Conservation (phyloP, 2,797 vertebrate genomes). For the Botia almorhae region DNA sequence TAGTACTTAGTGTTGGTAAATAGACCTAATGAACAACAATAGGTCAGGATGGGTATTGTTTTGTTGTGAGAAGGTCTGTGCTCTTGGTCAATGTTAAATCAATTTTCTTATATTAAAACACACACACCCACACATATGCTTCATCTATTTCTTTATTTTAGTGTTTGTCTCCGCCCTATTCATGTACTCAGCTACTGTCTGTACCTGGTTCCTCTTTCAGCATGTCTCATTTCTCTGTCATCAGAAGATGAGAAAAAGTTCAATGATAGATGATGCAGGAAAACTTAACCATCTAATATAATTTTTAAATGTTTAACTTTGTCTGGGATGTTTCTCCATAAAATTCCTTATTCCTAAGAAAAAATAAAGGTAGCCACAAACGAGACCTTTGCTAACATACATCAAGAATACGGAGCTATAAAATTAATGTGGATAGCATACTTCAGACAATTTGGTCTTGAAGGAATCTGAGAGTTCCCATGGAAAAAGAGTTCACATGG, state of each 20-base stretch:
- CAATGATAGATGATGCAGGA: too few relatives aligned
- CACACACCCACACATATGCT: slow-evolving; percentile 32
- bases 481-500: too few relatives aligned
- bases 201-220: neutral
- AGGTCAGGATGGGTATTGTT: slow-evolving; percentile 66
- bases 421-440: neutral
- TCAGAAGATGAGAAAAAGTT: too few relatives aligned
- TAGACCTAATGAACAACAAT: slow-evolving; percentile 76
- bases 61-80: slow-evolving; percentile 51
- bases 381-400: neutral
- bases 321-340: too few relatives aligned
- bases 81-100: slow-evolving; percentile 55
- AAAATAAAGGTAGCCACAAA: too few relatives aligned
- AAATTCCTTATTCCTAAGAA: too few relatives aligned
- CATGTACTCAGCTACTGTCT: neutral
- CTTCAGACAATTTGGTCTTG: too few relatives aligned
- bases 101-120: slow-evolving; percentile 27
- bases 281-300: too few relatives aligned
- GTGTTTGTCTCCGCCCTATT: slow-evolving; percentile 12
- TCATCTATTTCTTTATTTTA: neutral
- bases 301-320: too few relatives aligned
- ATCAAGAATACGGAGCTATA: neutral
- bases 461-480: too few relatives aligned
- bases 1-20: slow-evolving; percentile 80
- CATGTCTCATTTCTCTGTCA: slow-evolving; percentile 42